phyloP scores from a whole-genome alignment of 92 coral and sea anemone genomes.

The Bergia puertoricense region DNA sequence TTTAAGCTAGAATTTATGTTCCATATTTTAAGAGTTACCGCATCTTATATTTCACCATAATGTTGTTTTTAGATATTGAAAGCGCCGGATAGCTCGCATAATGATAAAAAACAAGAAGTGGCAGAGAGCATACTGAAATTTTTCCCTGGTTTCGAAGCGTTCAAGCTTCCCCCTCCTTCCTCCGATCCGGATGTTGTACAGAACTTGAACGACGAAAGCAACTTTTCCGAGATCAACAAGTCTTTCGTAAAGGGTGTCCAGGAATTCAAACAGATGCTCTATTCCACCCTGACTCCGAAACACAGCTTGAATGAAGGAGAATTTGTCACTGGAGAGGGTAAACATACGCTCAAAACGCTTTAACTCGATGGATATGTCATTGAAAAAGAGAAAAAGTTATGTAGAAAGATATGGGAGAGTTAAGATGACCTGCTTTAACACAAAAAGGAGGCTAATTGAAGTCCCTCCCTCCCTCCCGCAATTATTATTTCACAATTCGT shows the following conservation, averaged over 20 bases:
- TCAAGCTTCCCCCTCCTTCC: constrained; percentile 80
- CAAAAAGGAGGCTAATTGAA: too few relatives aligned
- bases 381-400: too few relatives aligned
- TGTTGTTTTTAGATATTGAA: not conserved
- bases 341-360: too few relatives aligned
- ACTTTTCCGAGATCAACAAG: constrained; percentile 44
- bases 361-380: too few relatives aligned
- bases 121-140: constrained; percentile 71
- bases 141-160: constrained; percentile 87
- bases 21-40: too few relatives aligned
- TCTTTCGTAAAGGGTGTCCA: constrained; percentile 51
- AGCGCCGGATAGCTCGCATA: not conserved
- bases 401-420: too few relatives aligned
- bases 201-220: constrained; percentile 52
- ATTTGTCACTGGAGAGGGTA: constrained; percentile 74
- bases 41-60: too few relatives aligned
- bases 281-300: constrained; percentile 52
- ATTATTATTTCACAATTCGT: too few relatives aligned
- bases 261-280: constrained; percentile 47
- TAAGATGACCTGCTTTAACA: too few relatives aligned
- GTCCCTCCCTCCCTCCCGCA: too few relatives aligned
- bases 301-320: constrained; percentile 63
- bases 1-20: too few relatives aligned
- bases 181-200: constrained; percentile 63
- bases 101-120: constrained; percentile 35